Evolutionary conservation across 2,888 invertebrate species (phyloP).

Genomic region (Acleris holmiana): DNA sequence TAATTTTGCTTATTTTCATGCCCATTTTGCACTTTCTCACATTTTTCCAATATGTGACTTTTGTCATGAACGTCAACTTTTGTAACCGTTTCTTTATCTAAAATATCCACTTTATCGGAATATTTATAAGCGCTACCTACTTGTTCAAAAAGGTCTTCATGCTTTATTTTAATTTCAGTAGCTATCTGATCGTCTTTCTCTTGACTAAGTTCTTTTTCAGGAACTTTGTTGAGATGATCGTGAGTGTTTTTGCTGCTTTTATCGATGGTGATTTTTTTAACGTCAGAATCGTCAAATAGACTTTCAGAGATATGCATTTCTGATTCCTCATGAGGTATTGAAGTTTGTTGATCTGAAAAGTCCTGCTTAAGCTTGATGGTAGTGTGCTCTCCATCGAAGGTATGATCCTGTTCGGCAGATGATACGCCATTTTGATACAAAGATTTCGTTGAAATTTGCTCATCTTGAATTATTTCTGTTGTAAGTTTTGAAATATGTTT

Average conservation of each 20-base stretch:
- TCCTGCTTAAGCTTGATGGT: neutral
- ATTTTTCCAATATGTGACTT: neutral
- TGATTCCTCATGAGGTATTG: neutral
- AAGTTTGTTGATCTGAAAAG: neutral
- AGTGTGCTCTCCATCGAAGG: too few species aligned
- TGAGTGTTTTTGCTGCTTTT: conserved; percentile 50
- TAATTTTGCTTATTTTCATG: neutral
- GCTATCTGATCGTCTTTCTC: conserved; percentile 53
- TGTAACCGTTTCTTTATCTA: conserved; percentile 5
- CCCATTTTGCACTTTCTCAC: conserved; percentile 12
- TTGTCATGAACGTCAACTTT: conserved; percentile 24
- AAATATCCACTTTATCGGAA: neutral
- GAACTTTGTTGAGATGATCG: conserved; percentile 54
- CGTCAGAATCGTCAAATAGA: neutral
- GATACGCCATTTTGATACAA: conserved; percentile 23
- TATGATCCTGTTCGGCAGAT: conserved; percentile 1
- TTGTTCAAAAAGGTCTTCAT: conserved; percentile 40
- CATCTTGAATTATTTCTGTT: too few species aligned
- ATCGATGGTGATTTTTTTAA: conserved; percentile 53
- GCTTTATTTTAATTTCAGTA: conserved; percentile 44
- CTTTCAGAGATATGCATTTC: neutral
- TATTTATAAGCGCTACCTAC: conserved; percentile 39
- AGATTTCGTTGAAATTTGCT: neutral
- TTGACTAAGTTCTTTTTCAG: conserved; percentile 58
- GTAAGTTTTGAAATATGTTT: neutral